Evolutionary conservation across 1,140 invertebrate species (phyloP), one percentile per base, ranked within the genome.

Genomic region (Wasmannia auropunctata): DNA sequence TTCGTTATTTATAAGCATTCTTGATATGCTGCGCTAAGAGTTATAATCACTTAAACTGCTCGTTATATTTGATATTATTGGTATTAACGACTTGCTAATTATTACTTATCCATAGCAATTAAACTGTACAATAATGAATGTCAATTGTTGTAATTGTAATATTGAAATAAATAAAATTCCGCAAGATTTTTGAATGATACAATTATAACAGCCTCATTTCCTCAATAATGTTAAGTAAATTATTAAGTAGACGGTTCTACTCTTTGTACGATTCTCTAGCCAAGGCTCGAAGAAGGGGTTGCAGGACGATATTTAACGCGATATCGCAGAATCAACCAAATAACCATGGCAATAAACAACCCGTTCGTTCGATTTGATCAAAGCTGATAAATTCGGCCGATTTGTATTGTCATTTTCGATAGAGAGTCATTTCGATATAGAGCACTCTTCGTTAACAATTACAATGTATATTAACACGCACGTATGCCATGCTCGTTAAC

Each of bases 361-460:
- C 37, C 58, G 31, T 34, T 19, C 25, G 37, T 14, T 7, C 37
- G n/a, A 54, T 80, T 69, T 40, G 49, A 69, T 69, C 31, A 69
- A 54, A 69, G 16, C 63, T 54, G 63, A 69, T 69, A 54, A 80
- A 80, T 80, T 54, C 40, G 25, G 25, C 22, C 60, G 31, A 65
- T 51, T 67, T 37, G 10, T 69, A 80, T 37, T 69, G 62, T 34
- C 25, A 46, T 72, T 72, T 54, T n/a, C 25, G 51, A 81, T 58
- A 72, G 65, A 31, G 6, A 56, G 34, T 54, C n/a, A n/a, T n/a
- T n/a, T n/a, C n/a, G 19, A 46, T 43, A 43, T 37, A 83, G 37
- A 43, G 51, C n/a, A n/a, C 37, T 28, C 51, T 72, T 80, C 63
- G 77, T 80, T 83, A 83, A 81, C 79, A 83, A 83, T 72, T 83